Conservation (phyloP, 2,113 vertebrate species). For the Pollachius pollachius region DNA sequence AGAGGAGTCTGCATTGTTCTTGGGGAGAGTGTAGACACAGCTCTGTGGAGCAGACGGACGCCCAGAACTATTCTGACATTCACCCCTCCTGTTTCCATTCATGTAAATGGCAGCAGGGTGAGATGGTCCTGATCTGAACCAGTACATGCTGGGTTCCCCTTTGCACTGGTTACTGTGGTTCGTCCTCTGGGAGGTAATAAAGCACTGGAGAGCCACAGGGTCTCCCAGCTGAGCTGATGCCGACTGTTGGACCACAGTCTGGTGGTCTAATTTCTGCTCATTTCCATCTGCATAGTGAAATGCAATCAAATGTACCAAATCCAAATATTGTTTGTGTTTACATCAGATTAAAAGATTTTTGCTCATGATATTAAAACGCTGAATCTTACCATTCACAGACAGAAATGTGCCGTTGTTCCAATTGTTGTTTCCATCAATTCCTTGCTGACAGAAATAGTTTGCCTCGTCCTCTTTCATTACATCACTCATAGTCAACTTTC, state of each 20-base stretch:
- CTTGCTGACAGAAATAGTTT: slow-evolving; percentile 3
- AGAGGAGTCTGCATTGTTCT: no score
- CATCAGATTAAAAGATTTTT: no score
- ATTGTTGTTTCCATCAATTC: slow-evolving; percentile 6
- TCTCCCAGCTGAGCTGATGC: slow-evolving; percentile 12
- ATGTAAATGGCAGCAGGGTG: no score
- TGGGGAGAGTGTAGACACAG: no score
- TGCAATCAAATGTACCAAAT: neutral
- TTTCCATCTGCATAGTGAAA: slow-evolving; percentile 17
- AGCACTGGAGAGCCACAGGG: slow-evolving; percentile 22
- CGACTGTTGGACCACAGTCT: slow-evolving; percentile 21
- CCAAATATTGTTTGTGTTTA: neutral
- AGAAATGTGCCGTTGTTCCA: slow-evolving; percentile 7
- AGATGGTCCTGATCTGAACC: no score
- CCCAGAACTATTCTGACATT: no score
- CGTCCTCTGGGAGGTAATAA: no score
- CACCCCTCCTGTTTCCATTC: slow-evolving; percentile 35
- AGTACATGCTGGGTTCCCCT: no score
- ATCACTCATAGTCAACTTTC: slow-evolving; percentile 29
- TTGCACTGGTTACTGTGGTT: no score
- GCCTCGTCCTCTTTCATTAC: slow-evolving; percentile 49
- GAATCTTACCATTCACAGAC: slow-evolving; percentile 45
- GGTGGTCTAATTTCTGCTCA: neutral
- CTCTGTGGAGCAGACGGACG: no score
- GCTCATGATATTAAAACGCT: no score